phyloP scores from a whole-genome alignment of 1,140 invertebrate species.

The Berghia stephanieae region DNA sequence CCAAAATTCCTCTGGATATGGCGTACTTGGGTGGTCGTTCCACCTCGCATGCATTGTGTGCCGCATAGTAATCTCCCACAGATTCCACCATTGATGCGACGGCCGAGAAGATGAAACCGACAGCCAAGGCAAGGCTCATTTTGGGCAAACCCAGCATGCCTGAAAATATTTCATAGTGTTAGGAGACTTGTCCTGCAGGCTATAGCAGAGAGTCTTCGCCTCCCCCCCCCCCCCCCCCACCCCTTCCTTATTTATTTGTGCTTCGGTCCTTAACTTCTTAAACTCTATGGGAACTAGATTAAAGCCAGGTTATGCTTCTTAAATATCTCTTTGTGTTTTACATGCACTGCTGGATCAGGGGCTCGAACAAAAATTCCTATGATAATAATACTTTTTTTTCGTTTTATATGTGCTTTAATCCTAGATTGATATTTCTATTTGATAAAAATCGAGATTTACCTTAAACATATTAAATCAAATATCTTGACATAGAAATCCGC shows the following conservation, averaged over 20 bases:
- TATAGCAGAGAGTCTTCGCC: not conserved
- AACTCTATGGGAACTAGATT: too few relatives aligned
- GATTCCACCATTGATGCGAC: constrained; percentile 65
- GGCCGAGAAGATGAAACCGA: constrained; percentile 64
- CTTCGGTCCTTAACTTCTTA: too few relatives aligned
- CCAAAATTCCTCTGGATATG: constrained; percentile 78
- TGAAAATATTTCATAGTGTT: constrained; percentile 28
- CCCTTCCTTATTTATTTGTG: not conserved
- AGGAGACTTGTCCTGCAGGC: not conserved
- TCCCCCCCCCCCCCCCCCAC: too few relatives aligned
- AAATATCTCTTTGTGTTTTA: too few relatives aligned
- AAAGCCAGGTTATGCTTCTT: not conserved
- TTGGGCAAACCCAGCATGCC: constrained; percentile 64
- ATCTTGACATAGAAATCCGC: too few relatives aligned
- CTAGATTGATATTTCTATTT: too few relatives aligned
- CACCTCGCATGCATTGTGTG: constrained; percentile 57
- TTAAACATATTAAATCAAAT: too few relatives aligned
- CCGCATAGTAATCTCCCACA: constrained; percentile 67
- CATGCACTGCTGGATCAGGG: too few relatives aligned
- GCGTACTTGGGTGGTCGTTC: constrained; percentile 64
- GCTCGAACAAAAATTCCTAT: too few relatives aligned
- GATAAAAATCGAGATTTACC: too few relatives aligned
- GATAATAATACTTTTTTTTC: too few relatives aligned
- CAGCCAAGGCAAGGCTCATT: constrained; percentile 56
- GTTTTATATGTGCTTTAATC: too few relatives aligned